Evolutionary conservation across 1,140 invertebrate species (phyloP).

Genomic region (Eulimnadia texana): DNA sequence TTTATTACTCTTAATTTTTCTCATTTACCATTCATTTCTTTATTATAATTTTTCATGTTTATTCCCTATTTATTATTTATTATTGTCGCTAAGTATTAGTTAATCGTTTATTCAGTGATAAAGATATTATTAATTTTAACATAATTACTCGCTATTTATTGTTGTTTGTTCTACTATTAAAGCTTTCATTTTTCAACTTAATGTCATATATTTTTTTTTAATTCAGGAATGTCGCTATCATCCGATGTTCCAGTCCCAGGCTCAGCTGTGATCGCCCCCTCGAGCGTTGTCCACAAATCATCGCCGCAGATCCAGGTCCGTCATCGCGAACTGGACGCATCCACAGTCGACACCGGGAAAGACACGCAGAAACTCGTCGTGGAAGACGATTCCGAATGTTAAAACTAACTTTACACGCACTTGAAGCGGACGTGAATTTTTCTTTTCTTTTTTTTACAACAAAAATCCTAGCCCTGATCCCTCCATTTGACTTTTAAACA

Average conservation of each 20-base stretch:
- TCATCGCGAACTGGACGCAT: slow-evolving; percentile 64
- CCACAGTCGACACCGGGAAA: slow-evolving; percentile 68
- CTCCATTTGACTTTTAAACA: too few relatives aligned
- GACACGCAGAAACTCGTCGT: slow-evolving; percentile 79
- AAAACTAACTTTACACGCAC: slow-evolving; percentile 16
- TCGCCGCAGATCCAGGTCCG: slow-evolving; percentile 54
- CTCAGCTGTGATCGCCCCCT: slow-evolving; percentile 55
- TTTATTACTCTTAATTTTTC: not conserved
- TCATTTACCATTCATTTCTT: too few relatives aligned
- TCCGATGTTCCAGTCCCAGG: slow-evolving; percentile 27
- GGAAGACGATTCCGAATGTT: slow-evolving; percentile 49
- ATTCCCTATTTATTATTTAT: too few relatives aligned
- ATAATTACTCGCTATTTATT: too few relatives aligned
- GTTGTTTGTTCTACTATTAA: too few relatives aligned
- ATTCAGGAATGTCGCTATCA: not conserved
- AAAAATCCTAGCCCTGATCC: not conserved
- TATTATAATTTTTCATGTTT: too few relatives aligned
- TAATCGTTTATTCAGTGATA: too few relatives aligned
- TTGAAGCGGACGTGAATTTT: not conserved
- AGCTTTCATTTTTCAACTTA: too few relatives aligned
- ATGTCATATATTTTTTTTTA: not conserved
- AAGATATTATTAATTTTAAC: not conserved
- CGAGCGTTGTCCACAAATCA: slow-evolving; percentile 57
- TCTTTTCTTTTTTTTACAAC: not conserved
- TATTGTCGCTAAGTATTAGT: too few relatives aligned